These are phyloP conservation scores for Orchestia grillus DNA, from an alignment of 1,140 invertebrate species.

Conservation along the genomic window DNA sequence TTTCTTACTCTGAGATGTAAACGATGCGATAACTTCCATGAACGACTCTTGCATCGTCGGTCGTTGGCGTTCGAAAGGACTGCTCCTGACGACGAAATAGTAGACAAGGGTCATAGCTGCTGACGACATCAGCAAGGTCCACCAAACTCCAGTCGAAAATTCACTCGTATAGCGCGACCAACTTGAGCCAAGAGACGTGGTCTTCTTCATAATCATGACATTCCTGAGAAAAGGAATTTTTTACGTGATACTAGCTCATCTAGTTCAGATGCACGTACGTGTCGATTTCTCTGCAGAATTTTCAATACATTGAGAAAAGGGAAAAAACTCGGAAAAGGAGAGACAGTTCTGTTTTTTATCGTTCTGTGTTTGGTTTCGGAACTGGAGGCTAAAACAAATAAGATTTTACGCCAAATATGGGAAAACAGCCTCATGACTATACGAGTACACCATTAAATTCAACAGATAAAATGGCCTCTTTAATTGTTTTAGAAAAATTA, in stretches of 20 bases:
- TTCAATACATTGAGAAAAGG: no score
- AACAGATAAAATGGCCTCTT: no score
- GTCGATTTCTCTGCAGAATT: no score
- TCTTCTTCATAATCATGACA: conserved; percentile 18
- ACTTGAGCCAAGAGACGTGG: not conserved
- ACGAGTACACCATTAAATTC: not conserved
- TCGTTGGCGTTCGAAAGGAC: not conserved
- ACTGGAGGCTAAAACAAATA: no score
- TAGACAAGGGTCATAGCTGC: not conserved
- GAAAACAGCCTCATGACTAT: no score
- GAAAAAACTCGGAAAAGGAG: no score
- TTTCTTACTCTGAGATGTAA: not conserved
- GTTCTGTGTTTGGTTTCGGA: no score
- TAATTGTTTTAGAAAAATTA: no score
- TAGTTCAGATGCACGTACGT: not conserved
- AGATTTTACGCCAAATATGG: no score
- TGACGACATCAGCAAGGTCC: not conserved
- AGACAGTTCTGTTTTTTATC: no score
- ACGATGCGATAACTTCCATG: not conserved
- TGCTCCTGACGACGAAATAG: not conserved
- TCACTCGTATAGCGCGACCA: not conserved
- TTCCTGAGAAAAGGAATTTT: not conserved
- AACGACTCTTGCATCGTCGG: not conserved
- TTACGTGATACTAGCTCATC: not conserved
- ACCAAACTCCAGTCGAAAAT: not conserved